Evolutionary conservation across 2,888 invertebrate genomes (phyloP).

Genomic region (Crematogaster levior): DNA sequence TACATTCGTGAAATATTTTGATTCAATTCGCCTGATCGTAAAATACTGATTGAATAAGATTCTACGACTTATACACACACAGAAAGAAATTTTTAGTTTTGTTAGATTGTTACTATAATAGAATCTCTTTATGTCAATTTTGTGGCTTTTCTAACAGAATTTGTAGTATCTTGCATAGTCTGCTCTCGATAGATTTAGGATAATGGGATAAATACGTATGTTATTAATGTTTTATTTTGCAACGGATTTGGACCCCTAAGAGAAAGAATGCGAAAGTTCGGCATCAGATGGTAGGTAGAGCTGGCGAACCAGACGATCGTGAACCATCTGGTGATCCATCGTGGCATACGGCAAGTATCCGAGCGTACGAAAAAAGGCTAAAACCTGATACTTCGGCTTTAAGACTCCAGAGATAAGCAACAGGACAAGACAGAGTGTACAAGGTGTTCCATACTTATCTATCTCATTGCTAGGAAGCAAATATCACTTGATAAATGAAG

Average conservation of each 20-base stretch:
- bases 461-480: background rate
- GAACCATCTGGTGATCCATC: constrained; percentile 81
- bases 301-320: constrained; percentile 68
- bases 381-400: constrained; percentile 68
- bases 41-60: background rate
- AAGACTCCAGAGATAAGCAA: constrained; percentile 66
- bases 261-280: constrained; percentile 73
- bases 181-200: background rate
- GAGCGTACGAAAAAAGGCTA: constrained; percentile 68
- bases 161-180: background rate
- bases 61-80: background rate
- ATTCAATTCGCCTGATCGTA: background rate
- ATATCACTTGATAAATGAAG: background rate
- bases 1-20: background rate
- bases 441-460: constrained; percentile 8
- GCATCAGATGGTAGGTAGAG: constrained; percentile 76
- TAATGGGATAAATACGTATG: background rate
- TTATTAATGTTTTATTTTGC: constrained; percentile 56
- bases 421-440: constrained; percentile 22
- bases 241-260: constrained; percentile 58
- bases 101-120: background rate
- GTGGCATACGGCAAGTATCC: constrained; percentile 79
- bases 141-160: background rate
- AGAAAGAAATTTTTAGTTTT: background rate
- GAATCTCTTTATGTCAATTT: background rate